Conservation (phyloP, 2,113 vertebrate genomes). For the Choloepus hoffmanni region DNA sequence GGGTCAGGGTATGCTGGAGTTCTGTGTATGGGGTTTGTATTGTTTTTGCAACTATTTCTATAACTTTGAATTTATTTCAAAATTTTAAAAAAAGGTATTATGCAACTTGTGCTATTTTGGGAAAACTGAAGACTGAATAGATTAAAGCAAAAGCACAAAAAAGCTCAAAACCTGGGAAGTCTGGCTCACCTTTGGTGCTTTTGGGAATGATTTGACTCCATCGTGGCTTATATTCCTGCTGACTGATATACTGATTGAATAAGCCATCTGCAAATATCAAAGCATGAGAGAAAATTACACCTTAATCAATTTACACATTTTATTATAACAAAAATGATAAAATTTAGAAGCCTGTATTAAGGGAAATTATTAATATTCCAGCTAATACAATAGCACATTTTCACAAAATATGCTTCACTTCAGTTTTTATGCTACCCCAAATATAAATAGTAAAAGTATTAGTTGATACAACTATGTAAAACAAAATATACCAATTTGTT, state of each 20-base stretch:
- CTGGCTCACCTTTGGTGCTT: slow-evolving; percentile 94
- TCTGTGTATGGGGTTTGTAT: too few species aligned
- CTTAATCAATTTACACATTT: slow-evolving; percentile 7
- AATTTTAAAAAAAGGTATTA: neutral
- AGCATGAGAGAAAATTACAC: slow-evolving; percentile 32
- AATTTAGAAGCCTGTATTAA: slow-evolving; percentile 45
- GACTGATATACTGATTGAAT: slow-evolving; percentile 99
- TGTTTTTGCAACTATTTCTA: too few species aligned
- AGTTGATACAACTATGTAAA: slow-evolving; percentile 68
- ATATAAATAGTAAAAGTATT: slow-evolving; percentile 67
- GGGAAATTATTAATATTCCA: slow-evolving; percentile 27
- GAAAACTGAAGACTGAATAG: slow-evolving; percentile 12
- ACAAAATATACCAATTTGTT: neutral
- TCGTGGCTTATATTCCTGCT: slow-evolving; percentile 98
- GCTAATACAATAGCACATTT: slow-evolving; percentile 60
- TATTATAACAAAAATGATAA: slow-evolving; percentile 27
- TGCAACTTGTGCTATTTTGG: neutral
- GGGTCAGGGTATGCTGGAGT: too few species aligned
- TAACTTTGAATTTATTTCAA: too few species aligned
- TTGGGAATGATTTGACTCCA: slow-evolving; percentile 99
- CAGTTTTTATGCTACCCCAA: slow-evolving; percentile 48
- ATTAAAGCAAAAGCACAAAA: neutral
- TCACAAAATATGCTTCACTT: slow-evolving; percentile 49
- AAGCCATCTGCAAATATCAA: slow-evolving; percentile 92
- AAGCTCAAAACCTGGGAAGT: neutral